phyloP scores from a whole-genome alignment of 2,797 vertebrate genomes.

The Rhinatrema bivittatum region DNA sequence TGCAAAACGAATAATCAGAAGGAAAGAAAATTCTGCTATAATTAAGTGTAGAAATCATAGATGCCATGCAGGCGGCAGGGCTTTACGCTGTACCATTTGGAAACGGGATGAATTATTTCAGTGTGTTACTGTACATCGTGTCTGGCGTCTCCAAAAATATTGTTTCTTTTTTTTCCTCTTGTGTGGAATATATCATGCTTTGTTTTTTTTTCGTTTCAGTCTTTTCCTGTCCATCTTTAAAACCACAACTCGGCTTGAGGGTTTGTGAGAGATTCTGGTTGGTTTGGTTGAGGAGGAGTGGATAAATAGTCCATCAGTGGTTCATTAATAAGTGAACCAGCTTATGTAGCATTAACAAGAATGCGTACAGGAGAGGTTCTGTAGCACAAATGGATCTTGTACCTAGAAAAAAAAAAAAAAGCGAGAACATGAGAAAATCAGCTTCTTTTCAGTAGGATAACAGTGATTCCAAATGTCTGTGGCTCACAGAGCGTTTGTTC shows the following conservation, averaged over 20 bases:
- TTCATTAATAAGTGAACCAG: conserved; percentile 70
- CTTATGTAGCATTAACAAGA: conserved; percentile 74
- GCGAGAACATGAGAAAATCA: conserved; percentile 19
- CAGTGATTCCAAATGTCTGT: too few relatives aligned
- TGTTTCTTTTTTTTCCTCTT: conserved; percentile 30
- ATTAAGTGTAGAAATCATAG: conserved; percentile 47
- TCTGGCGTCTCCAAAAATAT: conserved; percentile 59
- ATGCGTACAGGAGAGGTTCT: conserved; percentile 65
- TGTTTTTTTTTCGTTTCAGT: conserved; percentile 52
- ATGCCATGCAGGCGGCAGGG: conserved; percentile 58
- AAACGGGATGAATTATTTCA: conserved; percentile 61
- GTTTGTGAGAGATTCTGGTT: conserved; percentile 28
- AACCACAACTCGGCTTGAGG: conserved; percentile 23
- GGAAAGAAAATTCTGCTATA: conserved; percentile 43
- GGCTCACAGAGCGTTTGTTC: too few relatives aligned
- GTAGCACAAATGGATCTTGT: conserved; percentile 59
- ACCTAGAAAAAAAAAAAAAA: conserved; percentile 54
- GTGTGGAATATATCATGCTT: conserved; percentile 59
- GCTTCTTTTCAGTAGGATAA: background rate
- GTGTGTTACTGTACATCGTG: conserved; percentile 50
- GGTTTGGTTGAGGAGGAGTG: conserved; percentile 52
- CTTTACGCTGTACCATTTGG: conserved; percentile 48
- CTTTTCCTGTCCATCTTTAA: conserved; percentile 48
- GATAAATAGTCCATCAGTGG: conserved; percentile 58
- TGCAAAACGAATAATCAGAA: conserved; percentile 62